A percentile compares a stretch with the other conserved stretches of the same genome.
Conservation (phyloP, 1,140 invertebrate species). For the Lepidostoma basale region DNA sequence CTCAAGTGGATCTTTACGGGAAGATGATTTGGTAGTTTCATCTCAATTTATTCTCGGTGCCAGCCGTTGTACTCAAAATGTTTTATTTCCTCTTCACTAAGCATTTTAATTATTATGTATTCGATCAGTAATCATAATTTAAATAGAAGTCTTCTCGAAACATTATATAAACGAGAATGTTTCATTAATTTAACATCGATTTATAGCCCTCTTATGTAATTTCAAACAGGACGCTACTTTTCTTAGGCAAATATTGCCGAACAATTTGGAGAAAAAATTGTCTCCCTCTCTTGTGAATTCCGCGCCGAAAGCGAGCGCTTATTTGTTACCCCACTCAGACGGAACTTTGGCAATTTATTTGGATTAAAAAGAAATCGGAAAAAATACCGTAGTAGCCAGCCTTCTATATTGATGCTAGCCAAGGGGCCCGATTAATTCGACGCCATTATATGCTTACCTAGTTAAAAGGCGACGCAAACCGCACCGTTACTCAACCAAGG, state of each 20-base stretch:
- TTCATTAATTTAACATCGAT: too few relatives aligned
- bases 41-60: too few relatives aligned
- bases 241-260: constrained; percentile 51
- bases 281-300: constrained; percentile 52
- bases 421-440: constrained; percentile 27
- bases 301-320: constrained; percentile 18
- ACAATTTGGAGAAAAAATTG: constrained; percentile 57
- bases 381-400: constrained; percentile 33
- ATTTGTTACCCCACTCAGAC: constrained; percentile 4
- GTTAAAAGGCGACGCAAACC: constrained; percentile 7
- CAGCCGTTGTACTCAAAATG: too few relatives aligned
- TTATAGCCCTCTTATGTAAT: too few relatives aligned
- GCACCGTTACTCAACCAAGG: background rate
- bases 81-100: too few relatives aligned
- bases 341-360: constrained; percentile 42
- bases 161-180: too few relatives aligned
- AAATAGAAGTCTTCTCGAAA: too few relatives aligned
- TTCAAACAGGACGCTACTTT: constrained; percentile 51
- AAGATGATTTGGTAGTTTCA: too few relatives aligned
- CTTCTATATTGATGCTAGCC: constrained; percentile 31
- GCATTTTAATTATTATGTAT: too few relatives aligned
- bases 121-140: too few relatives aligned
- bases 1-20: background rate
- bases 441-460: constrained; percentile 28
- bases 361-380: constrained; percentile 41